These are phyloP conservation scores for Elachura formosa DNA, from an alignment of 2,113 vertebrate genomes.

Conservation along the genomic window DNA sequence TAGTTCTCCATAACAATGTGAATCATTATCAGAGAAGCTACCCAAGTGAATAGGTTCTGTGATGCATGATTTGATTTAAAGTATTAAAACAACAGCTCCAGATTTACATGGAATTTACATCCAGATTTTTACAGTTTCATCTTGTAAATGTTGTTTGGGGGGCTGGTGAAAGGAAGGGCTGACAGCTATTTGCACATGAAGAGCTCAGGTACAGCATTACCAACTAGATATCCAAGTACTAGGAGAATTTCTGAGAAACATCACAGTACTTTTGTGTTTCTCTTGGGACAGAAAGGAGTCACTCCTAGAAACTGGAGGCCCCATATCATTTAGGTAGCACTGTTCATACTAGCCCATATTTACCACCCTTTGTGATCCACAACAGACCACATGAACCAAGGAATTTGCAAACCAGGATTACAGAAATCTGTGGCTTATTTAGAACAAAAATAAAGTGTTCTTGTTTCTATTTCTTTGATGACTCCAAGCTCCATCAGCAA, in stretches of 20 bases:
- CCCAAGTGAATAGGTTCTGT: neutral
- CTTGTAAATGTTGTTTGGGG: neutral
- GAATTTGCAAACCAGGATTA: neutral
- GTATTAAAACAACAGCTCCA: neutral
- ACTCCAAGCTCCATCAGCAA: neutral
- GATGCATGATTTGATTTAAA: neutral
- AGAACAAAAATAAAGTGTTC: neutral
- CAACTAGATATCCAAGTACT: neutral
- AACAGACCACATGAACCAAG: neutral
- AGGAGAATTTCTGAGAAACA: neutral
- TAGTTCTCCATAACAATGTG: neutral
- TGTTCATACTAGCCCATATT: neutral
- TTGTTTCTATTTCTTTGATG: neutral
- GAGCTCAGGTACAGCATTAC: neutral
- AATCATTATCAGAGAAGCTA: neutral
- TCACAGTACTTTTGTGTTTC: neutral
- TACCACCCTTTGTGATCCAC: neutral
- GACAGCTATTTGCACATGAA: neutral
- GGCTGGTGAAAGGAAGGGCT: neutral
- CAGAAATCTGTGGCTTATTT: neutral
- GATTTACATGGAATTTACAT: accelerated
- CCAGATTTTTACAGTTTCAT: neutral
- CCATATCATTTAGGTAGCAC: neutral
- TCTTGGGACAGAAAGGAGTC: neutral
- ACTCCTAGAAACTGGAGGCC: neutral